Conservation (phyloP, 1,140 invertebrate genomes). For the Bombyx mori region ASM3026992v2 NC_085129.1:6057001-6057500, state of each 20-base stretch:
- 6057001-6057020: no score
- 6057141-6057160: slow-evolving; percentile 40
- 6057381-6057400: neutral
- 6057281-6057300: slow-evolving; percentile 69
- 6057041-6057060: slow-evolving; percentile 5
- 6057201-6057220: slow-evolving; percentile 70
- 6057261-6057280: slow-evolving; percentile 37
- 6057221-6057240: slow-evolving; percentile 38
- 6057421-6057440: no score
- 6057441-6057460: no score
- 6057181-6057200: slow-evolving; percentile 67
- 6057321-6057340: slow-evolving; percentile 56
- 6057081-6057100: slow-evolving; percentile 26
- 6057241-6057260: slow-evolving; percentile 41
- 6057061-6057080: slow-evolving; percentile 15
- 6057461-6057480: no score
- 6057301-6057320: slow-evolving; percentile 63
- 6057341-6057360: slow-evolving; percentile 34
- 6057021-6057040: neutral
- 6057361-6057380: slow-evolving; percentile 8
- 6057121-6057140: slow-evolving; percentile 50
- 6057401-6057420: no score
- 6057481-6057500: no score
- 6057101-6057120: slow-evolving; percentile 49
- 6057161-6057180: slow-evolving; percentile 35